These are phyloP conservation scores for Tapera naevia DNA, from an alignment of 2,797 vertebrate genomes.

Conservation along the genomic window DNA sequence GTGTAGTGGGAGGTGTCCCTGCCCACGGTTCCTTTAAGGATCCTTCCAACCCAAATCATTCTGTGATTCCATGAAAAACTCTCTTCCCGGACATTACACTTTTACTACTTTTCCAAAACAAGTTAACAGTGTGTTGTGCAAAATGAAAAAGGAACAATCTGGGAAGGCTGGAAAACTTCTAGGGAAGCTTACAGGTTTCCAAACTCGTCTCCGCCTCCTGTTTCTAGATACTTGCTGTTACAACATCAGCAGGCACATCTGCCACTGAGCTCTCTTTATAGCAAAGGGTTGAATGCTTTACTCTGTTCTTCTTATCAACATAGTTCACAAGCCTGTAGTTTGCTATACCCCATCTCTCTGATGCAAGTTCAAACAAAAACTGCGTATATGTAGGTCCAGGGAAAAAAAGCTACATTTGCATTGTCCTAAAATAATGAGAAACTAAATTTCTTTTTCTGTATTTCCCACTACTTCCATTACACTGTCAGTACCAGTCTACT, in stretches of 20 bases:
- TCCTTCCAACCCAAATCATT: no score
- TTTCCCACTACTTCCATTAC: background rate
- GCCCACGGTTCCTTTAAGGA: no score
- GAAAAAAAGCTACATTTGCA: background rate
- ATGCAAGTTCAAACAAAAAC: slow-evolving; percentile 14
- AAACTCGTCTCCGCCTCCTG: background rate
- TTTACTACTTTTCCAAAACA: background rate
- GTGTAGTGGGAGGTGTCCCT: no score
- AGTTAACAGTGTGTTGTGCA: background rate
- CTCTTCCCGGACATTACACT: background rate
- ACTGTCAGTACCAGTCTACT: background rate
- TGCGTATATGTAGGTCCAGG: background rate
- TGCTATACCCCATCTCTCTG: background rate
- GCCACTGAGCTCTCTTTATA: background rate
- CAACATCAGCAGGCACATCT: background rate
- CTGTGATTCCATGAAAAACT: no score
- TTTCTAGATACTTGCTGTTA: background rate
- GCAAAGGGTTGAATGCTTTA: background rate
- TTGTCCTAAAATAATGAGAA: background rate
- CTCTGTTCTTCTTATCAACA: slow-evolving; percentile 7
- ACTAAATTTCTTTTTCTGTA: background rate
- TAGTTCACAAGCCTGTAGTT: background rate
- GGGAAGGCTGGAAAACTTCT: background rate
- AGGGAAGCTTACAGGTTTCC: background rate
- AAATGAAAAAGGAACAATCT: background rate